Percentiles rank a stretch among this genome's conserved stretches.
phyloP scores from a whole-genome alignment of 2,888 invertebrate species.

The Monoplex corrugatus region DNA sequence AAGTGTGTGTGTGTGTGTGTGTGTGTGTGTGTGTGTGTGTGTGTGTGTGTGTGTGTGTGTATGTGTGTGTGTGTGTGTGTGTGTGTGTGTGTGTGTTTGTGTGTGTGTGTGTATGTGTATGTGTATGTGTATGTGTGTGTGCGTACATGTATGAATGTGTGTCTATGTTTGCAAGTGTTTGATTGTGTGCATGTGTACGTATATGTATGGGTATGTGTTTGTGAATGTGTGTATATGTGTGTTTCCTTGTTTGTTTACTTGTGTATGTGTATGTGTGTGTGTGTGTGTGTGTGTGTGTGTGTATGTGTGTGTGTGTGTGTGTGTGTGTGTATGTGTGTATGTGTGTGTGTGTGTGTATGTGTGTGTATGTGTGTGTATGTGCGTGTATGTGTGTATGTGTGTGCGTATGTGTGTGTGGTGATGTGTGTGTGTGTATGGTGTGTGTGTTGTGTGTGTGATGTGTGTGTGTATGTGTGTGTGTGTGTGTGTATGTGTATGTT shows the following conservation, averaged over 20 bases:
- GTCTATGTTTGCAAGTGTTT: background rate
- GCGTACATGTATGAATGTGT: background rate
- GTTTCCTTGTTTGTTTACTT: background rate
- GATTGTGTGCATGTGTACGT: background rate
- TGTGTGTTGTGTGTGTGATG: background rate
- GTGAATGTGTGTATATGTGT: background rate
- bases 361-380: background rate
- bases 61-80: background rate
- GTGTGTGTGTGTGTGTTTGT: slow-evolving; percentile 26
- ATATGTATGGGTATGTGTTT: background rate
- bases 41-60: background rate
- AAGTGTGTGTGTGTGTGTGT: background rate
- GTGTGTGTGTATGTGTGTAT: slow-evolving; percentile 23
- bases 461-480: background rate
- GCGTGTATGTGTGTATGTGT: no score
- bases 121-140: background rate
- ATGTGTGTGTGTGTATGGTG: background rate
- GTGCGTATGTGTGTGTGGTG: background rate
- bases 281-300: background rate
- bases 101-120: background rate
- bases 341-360: background rate
- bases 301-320: slow-evolving; percentile 1
- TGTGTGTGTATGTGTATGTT: background rate
- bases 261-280: background rate
- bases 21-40: background rate